Evolutionary conservation across 2,888 invertebrate species (phyloP).

Genomic region (Carcina quercana): DNA sequence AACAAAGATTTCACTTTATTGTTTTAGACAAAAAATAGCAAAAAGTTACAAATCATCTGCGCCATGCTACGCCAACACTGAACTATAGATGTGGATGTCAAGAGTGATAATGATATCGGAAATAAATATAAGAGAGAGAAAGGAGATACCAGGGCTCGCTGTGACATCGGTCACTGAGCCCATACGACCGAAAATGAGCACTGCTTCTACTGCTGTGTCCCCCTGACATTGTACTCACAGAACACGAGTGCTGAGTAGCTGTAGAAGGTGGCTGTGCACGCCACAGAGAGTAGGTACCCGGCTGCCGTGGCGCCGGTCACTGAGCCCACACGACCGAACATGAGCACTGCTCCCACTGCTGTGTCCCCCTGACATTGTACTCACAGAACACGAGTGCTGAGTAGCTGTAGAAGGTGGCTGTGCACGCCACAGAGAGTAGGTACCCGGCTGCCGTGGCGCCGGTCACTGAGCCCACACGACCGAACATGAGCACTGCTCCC

Average conservation of each 20-base stretch:
- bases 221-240: conserved; percentile 38
- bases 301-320: conserved; percentile 76
- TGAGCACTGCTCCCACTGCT: conserved; percentile 76
- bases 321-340: conserved; percentile 77
- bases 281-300: conserved; percentile 73
- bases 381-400: conserved; percentile 56
- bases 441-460: conserved; percentile 77
- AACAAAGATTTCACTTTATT: too few relatives aligned
- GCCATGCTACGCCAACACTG: not conserved
- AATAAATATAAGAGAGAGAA: too few relatives aligned
- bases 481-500: conserved; percentile 75
- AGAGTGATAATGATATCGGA: too few relatives aligned
- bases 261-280: conserved; percentile 76
- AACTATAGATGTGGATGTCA: not conserved
- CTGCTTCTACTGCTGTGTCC: not conserved
- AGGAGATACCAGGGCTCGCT: too few relatives aligned
- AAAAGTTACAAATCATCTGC: not conserved
- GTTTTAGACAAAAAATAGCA: not conserved
- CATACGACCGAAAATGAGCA: too few relatives aligned
- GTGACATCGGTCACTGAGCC: too few relatives aligned
- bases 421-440: conserved; percentile 73
- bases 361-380: conserved; percentile 62
- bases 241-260: conserved; percentile 66
- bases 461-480: conserved; percentile 76
- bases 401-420: conserved; percentile 75